These are phyloP conservation scores for Chitala chitala DNA, from an alignment of 2,113 vertebrate genomes.

Conservation along the genomic window DNA sequence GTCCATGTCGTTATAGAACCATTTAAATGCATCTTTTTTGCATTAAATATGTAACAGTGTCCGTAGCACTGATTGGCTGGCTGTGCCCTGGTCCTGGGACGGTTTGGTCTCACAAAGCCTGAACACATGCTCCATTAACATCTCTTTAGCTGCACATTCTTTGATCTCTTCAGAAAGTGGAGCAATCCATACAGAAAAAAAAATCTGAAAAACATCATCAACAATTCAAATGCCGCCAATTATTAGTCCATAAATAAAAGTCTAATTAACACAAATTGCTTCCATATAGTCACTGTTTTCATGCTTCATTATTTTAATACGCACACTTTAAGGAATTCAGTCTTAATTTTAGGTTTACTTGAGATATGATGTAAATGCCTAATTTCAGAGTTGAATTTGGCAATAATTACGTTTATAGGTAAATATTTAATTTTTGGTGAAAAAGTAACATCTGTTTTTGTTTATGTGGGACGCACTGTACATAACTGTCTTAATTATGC, in stretches of 20 bases:
- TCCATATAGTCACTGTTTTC: constrained; percentile 68
- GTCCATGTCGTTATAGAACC: not conserved
- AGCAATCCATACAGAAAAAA: constrained; percentile 33
- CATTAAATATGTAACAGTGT: constrained; percentile 51
- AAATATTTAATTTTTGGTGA: constrained; percentile 58
- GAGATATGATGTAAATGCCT: constrained; percentile 59
- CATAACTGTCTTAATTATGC: constrained; percentile 18
- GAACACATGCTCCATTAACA: constrained; percentile 59
- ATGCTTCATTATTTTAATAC: constrained; percentile 28
- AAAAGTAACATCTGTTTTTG: constrained; percentile 47
- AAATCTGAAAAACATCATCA: constrained; percentile 63
- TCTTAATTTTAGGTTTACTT: constrained; percentile 33
- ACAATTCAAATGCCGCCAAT: constrained; percentile 67
- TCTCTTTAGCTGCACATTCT: constrained; percentile 56
- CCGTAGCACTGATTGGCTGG: constrained; percentile 43
- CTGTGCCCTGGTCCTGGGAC: constrained; percentile 42
- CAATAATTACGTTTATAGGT: constrained; percentile 57
- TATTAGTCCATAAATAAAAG: constrained; percentile 66
- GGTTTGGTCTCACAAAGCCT: constrained; percentile 43
- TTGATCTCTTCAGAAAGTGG: constrained; percentile 64
- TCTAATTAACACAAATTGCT: constrained; percentile 74
- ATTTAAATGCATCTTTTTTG: constrained; percentile 44
- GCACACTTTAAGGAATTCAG: constrained; percentile 32
- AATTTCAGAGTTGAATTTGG: constrained; percentile 57
- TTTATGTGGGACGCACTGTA: constrained; percentile 37